A percentile compares a stretch with the other conserved stretches of the same genome.
Evolutionary conservation across 1,140 invertebrate genomes (phyloP).

Genomic region (Mamestra configurata): DNA sequence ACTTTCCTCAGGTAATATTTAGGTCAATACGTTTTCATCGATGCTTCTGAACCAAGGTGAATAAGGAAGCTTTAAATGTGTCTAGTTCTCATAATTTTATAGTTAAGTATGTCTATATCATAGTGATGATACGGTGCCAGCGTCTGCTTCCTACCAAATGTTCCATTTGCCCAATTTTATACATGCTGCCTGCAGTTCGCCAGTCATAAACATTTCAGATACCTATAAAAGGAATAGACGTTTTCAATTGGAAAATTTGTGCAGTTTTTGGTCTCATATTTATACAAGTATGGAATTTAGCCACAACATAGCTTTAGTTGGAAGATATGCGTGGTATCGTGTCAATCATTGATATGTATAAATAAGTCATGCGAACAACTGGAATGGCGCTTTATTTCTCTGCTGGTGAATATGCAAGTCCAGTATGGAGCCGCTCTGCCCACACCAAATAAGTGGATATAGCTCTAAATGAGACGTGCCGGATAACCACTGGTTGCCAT

Average conservation of each 20-base stretch:
- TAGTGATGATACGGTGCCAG: constrained; percentile 11
- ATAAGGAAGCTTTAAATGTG: constrained; percentile 4
- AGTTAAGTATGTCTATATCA: constrained; percentile 41
- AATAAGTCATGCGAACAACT: too few species aligned
- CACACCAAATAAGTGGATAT: too few species aligned
- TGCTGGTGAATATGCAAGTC: too few species aligned
- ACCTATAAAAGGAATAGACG: too few species aligned
- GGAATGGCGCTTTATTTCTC: too few species aligned
- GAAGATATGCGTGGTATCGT: background rate
- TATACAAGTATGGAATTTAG: too few species aligned
- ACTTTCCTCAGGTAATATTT: background rate
- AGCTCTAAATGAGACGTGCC: too few species aligned
- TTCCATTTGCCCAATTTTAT: constrained; percentile 30
- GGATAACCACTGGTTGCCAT: too few species aligned
- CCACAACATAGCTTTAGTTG: background rate
- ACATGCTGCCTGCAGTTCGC: background rate
- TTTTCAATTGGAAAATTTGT: too few species aligned
- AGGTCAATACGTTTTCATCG: constrained; percentile 4
- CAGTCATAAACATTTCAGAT: background rate
- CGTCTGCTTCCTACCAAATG: background rate
- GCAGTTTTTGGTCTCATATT: background rate
- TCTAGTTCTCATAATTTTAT: constrained; percentile 29
- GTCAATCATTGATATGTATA: too few species aligned
- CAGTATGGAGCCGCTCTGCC: too few species aligned
- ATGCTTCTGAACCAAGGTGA: constrained; percentile 21